Conservation (phyloP, 1,140 invertebrate genomes). For the Plectus sambesii region DNA sequence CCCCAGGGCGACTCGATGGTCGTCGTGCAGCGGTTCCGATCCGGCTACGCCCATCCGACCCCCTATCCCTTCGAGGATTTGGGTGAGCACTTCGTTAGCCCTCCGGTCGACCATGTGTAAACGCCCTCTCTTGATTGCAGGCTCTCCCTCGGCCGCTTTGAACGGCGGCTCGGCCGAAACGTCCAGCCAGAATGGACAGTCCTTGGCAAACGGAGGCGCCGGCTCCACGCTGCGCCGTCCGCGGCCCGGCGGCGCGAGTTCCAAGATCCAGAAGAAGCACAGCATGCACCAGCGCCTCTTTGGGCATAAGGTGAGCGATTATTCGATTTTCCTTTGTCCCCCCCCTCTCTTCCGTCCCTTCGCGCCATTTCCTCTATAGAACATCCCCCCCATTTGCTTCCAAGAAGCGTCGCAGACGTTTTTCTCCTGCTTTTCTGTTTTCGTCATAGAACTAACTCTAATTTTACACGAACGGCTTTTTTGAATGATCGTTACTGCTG, state of each 20-base stretch:
- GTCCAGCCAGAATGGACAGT: too few relatives aligned
- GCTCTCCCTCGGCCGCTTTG: slow-evolving; percentile 12
- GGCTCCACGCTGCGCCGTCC: slow-evolving; percentile 19
- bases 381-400: too few relatives aligned
- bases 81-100: too few relatives aligned
- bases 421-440: too few relatives aligned
- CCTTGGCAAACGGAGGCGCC: slow-evolving; percentile 7
- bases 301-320: too few relatives aligned
- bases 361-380: too few relatives aligned
- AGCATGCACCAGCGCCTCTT: slow-evolving; percentile 40
- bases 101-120: slow-evolving; percentile 10
- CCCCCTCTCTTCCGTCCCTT: too few relatives aligned
- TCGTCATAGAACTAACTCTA: too few relatives aligned
- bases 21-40: slow-evolving; percentile 38
- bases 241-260: slow-evolving; percentile 16
- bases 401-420: too few relatives aligned
- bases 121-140: slow-evolving; percentile 12
- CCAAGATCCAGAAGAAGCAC: slow-evolving; percentile 36
- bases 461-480: too few relatives aligned
- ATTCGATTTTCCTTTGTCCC: too few relatives aligned
- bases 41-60: slow-evolving; percentile 33
- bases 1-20: slow-evolving; percentile 29
- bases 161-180: slow-evolving; percentile 16
- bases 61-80: slow-evolving; percentile 34
- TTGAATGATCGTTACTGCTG: too few relatives aligned